Percentiles rank a stretch among this genome's conserved stretches.
These are phyloP conservation scores for Calephelis perditalis DNA, from an alignment of 2,888 invertebrate genomes.

Conservation along the genomic window DNA sequence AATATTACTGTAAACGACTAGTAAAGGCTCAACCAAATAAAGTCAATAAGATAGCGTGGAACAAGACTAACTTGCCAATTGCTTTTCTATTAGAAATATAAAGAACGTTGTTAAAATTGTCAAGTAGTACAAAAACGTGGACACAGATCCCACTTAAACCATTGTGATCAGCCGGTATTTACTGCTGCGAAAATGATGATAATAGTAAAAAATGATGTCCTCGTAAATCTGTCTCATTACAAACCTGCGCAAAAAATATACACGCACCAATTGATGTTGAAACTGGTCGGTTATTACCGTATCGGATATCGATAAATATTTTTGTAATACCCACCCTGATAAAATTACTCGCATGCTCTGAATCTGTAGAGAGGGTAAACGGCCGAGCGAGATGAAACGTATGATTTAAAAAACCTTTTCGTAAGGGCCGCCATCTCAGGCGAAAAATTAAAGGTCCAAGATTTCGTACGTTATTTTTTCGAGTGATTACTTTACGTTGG, in stretches of 20 bases:
- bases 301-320: constrained; percentile 12
- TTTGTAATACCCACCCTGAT: constrained; percentile 16
- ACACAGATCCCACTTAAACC: no score
- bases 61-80: no score
- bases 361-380: constrained; percentile 34
- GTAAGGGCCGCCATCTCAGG: constrained; percentile 42
- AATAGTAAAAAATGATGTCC: background rate
- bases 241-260: constrained; percentile 4
- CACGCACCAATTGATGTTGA: constrained; percentile 3
- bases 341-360: constrained; percentile 24
- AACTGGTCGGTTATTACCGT: constrained; percentile 9
- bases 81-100: no score
- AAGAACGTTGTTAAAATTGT: no score
- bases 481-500: constrained; percentile 37
- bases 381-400: constrained; percentile 42
- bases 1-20: no score
- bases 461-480: constrained; percentile 43
- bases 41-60: no score
- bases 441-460: constrained; percentile 53
- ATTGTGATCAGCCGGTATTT: no score
- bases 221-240: background rate
- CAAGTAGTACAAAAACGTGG: no score
- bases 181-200: no score
- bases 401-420: constrained; percentile 45
- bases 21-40: no score